Evolutionary conservation across 2,888 invertebrate species (phyloP), one percentile per base, ranked within the genome.

Genomic region (Hyles lineata): DNA sequence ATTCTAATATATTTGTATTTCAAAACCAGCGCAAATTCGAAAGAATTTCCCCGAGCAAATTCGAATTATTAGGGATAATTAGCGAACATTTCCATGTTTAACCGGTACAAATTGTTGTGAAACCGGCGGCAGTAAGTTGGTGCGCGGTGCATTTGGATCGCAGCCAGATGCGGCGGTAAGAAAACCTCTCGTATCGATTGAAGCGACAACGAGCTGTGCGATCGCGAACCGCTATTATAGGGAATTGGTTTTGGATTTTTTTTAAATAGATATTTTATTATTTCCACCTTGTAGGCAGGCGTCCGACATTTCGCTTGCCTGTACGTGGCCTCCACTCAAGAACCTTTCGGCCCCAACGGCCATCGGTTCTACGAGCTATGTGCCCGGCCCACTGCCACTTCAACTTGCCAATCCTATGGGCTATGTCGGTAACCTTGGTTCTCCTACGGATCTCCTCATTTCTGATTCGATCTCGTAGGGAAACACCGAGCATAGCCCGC

Each of bases 181-280:
- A 80, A 82, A 85, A 84, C 83, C 84, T 79, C 79, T 23, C 82
- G 83, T 83, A 84, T 84, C 83, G 83, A 84, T 84, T 80, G 70
- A 62, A 35, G n/a, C 19, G 43, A 50, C 23, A 67, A 67, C 17
- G 50, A 67, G 43, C 50, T 55, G 52, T 19, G 43, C 17, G 17
- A 67, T 67, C 43, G 67, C 43, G 23, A 23, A 7, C 67, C 50
- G 23, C 17, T 17, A n/a, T 15, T 21, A 43, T 8, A 6, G n/a
- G 7, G 7, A 43, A 21, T 63, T 21, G 5, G n/a, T 59, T n/a
- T 19, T 59, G 8, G 59, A 59, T 23, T 8, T 23, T 23, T 15
- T 15, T 43, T 43, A 35, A n/a, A 43, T 43, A 43, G 11, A 43
- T 43, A 43, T 43, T 43, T 15, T 43, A 15, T 43, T 2, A 43